Evolutionary conservation across 2,797 vertebrate genomes (phyloP).

Genomic region (Coranthus polyacanthus): DNA sequence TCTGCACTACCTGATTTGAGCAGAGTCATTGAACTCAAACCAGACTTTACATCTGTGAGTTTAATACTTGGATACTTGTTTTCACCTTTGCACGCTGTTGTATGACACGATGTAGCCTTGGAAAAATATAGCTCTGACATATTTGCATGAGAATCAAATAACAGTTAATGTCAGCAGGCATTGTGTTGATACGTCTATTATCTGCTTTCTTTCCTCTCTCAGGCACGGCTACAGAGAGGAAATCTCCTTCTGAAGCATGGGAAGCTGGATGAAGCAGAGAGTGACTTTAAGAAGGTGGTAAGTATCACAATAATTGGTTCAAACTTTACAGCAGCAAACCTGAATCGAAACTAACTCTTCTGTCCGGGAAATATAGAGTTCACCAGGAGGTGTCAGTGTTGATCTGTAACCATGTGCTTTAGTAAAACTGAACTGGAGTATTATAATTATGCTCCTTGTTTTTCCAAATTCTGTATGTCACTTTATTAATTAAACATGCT

Average conservation of each 20-base stretch:
- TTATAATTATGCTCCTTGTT: neutral
- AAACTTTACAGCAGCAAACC: neutral
- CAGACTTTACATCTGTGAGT: conserved; percentile 98
- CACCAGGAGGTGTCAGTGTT: conserved; percentile 75
- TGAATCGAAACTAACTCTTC: neutral
- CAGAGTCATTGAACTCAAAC: conserved; percentile 96
- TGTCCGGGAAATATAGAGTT: conserved; percentile 6
- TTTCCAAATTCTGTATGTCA: neutral
- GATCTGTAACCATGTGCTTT: conserved; percentile 12
- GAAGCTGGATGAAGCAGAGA: conserved; percentile 94
- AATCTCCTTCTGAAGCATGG: conserved; percentile 95
- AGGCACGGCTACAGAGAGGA: conserved; percentile 95
- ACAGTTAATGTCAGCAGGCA: neutral
- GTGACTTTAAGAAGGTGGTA: conserved; percentile 96
- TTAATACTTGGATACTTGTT: neutral
- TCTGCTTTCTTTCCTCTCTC: conserved; percentile 10
- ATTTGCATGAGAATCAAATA: neutral
- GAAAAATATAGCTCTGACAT: neutral
- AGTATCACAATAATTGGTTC: conserved; percentile 33
- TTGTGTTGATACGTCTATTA: conserved; percentile 32
- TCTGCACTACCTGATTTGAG: conserved; percentile 96
- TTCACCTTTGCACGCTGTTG: neutral
- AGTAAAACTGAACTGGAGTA: neutral
- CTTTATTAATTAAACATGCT: no score
- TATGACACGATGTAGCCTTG: neutral